phyloP scores from a whole-genome alignment of 2,888 invertebrate species.

The Ornithoptera priamus region DNA sequence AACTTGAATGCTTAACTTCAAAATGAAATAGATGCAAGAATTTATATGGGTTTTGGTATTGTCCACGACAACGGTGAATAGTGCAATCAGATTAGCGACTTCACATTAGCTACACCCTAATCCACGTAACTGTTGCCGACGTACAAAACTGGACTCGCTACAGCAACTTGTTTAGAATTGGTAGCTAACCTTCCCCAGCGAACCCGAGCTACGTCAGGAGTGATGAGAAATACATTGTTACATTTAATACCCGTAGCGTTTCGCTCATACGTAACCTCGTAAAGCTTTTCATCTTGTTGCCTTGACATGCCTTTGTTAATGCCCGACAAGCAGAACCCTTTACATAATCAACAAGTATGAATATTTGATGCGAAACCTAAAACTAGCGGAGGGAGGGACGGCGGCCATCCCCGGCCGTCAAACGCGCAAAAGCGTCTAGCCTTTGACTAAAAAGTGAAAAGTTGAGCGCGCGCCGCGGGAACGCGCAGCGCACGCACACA shows the following conservation, averaged over 20 bases:
- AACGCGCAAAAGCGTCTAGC: constrained; percentile 29
- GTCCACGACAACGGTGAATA: too few species aligned
- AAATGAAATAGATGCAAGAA: too few species aligned
- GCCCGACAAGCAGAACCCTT: neutral
- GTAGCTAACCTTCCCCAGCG: too few species aligned
- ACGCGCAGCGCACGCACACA: constrained; percentile 32
- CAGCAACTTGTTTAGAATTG: too few species aligned
- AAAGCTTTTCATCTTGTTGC: constrained; percentile 1
- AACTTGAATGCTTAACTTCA: too few species aligned
- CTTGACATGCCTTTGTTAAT: constrained; percentile 12
- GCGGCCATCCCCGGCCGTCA: constrained; percentile 16
- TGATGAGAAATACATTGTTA: too few species aligned
- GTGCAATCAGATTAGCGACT: too few species aligned
- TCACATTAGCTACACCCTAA: too few species aligned
- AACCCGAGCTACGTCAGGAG: too few species aligned
- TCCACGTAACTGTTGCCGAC: too few species aligned
- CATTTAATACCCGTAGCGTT: neutral
- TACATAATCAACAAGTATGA: constrained; percentile 24
- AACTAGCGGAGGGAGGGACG: constrained; percentile 26
- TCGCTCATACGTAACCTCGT: constrained; percentile 3
- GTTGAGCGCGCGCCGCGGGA: constrained; percentile 34
- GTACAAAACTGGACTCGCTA: too few species aligned
- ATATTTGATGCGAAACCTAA: constrained; percentile 12
- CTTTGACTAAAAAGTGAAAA: constrained; percentile 37
- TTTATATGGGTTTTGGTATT: too few species aligned